Base-by-base conservation (phyloP, 35 echinoderm and acorn worm genomes). In the Chiridota heheva region DNA sequence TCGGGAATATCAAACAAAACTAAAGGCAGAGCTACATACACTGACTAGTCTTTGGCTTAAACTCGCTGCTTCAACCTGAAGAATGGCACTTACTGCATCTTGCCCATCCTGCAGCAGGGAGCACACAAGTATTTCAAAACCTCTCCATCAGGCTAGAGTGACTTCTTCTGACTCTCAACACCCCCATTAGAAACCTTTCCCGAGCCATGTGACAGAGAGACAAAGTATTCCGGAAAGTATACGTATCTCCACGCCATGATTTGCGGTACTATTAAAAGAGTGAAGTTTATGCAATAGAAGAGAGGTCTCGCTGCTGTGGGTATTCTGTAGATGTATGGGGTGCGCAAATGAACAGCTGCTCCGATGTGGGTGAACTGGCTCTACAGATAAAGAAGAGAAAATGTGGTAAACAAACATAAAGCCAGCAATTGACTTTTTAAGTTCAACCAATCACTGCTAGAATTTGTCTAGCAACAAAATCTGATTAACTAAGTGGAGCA, bases 311-410 rank as follows among this genome's bases (percentile, higher is more conserved):
- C 58, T 18, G 86, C 53, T 2, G 31, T 22, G 5, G 89, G 95
- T 1, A 88, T 84, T 38, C 89, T 70, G 58, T 87, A 91, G 57
- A 88, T 89, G 80, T 98, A 98, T 1, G 95, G 95, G 40, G 95
- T 98, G 37, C 86, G 49, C 24, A 73, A 88, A 67, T 97, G 94
- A 20, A 98, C 69, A 24, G 93, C 91, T 30, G 84, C 67, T 38
- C 88, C 88, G 7, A 98, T 91, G 64, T 97, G 95, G 10, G 89
- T 70, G 77, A 98, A 75, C 48, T 98, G 95, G 43, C 65, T 86
- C 95, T 98, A 76, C 30, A 67, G 55, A 40, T 5, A 22, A 48
- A 70, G 53, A 82, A 22, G 32, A 88, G 62, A 44, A 41, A 12
- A 63, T 69, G 65, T 4, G 8, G 34, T 75, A 39, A 82, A 41